Conservation (phyloP, 2,888 invertebrate genomes). For the Thyatira batis region DNA sequence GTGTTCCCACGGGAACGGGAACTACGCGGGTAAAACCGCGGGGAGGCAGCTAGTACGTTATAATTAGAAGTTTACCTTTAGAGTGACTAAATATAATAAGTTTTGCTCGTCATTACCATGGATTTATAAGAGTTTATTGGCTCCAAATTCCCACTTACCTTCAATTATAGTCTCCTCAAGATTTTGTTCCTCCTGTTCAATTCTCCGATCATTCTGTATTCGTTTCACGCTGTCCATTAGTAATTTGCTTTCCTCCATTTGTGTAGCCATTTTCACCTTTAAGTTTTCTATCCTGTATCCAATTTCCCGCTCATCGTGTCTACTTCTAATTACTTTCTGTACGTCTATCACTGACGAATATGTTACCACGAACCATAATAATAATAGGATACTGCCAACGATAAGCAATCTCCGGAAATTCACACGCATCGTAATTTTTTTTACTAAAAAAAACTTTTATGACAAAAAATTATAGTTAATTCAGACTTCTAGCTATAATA, state of each 20-base stretch:
- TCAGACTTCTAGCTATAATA: conserved; percentile 21
- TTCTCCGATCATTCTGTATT: conserved; percentile 39
- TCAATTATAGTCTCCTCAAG: too few relatives aligned
- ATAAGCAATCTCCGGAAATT: conserved; percentile 58
- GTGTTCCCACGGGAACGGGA: too few relatives aligned
- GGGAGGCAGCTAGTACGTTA: too few relatives aligned
- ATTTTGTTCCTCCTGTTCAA: conserved; percentile 15
- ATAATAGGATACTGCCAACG: conserved; percentile 35
- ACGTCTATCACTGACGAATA: conserved; percentile 54
- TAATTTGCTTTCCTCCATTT: conserved; percentile 53
- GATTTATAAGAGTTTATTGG: too few relatives aligned
- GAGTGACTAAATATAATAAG: neutral
- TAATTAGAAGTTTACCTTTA: too few relatives aligned
- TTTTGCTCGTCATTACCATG: too few relatives aligned
- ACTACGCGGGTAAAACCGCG: too few relatives aligned
- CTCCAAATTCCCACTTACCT: too few relatives aligned
- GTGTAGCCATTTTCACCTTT: conserved; percentile 47
- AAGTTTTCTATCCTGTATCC: conserved; percentile 51
- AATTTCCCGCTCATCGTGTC: conserved; percentile 35
- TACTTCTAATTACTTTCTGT: conserved; percentile 29
- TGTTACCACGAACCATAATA: conserved; percentile 59
- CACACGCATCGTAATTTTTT: conserved; percentile 60
- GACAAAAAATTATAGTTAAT: conserved; percentile 14
- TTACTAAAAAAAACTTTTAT: conserved; percentile 6
- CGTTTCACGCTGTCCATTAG: conserved; percentile 52